Conservation (phyloP, 1,140 invertebrate species). For the Heliconius nattereri region DNA sequence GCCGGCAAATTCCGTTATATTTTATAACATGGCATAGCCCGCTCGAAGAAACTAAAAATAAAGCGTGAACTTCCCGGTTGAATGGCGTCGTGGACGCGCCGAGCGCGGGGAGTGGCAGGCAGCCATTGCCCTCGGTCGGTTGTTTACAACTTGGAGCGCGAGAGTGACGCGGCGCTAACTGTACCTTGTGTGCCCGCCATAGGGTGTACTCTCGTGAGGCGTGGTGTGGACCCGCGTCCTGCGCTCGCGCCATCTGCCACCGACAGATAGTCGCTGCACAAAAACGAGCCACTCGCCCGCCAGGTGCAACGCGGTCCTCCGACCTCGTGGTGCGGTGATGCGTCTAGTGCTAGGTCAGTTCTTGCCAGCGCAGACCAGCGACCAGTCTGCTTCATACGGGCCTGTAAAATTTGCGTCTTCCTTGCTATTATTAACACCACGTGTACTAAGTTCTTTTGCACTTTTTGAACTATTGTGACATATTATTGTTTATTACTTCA, state of each 20-base stretch:
- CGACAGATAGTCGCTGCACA: constrained; percentile 63
- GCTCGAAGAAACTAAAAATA: constrained; percentile 76
- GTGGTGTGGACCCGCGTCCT: constrained; percentile 44
- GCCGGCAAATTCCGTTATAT: constrained; percentile 53
- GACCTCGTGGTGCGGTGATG: constrained; percentile 55
- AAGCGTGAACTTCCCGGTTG: constrained; percentile 79
- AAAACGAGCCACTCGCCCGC: constrained; percentile 60
- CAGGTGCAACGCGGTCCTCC: constrained; percentile 71
- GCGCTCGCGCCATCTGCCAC: constrained; percentile 72
- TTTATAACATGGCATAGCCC: constrained; percentile 50
- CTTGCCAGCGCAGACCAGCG: constrained; percentile 60
- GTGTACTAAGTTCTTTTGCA: constrained; percentile 1
- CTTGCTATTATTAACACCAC: background rate
- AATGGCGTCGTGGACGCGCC: constrained; percentile 73
- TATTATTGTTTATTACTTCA: background rate
- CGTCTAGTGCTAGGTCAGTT: constrained; percentile 75
- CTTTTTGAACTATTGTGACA: background rate
- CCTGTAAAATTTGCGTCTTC: constrained; percentile 52
- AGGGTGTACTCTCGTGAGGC: constrained; percentile 55
- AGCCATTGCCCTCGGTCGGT: constrained; percentile 78
- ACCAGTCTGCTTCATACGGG: constrained; percentile 42
- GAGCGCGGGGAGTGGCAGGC: constrained; percentile 70
- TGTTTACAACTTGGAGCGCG: constrained; percentile 71
- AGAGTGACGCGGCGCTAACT: constrained; percentile 47
- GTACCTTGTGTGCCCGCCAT: constrained; percentile 55